Percentiles rank a stretch among this genome's conserved stretches.
Evolutionary conservation across 1,140 invertebrate species (phyloP).

Genomic region (Drosophila watanabei): DNA sequence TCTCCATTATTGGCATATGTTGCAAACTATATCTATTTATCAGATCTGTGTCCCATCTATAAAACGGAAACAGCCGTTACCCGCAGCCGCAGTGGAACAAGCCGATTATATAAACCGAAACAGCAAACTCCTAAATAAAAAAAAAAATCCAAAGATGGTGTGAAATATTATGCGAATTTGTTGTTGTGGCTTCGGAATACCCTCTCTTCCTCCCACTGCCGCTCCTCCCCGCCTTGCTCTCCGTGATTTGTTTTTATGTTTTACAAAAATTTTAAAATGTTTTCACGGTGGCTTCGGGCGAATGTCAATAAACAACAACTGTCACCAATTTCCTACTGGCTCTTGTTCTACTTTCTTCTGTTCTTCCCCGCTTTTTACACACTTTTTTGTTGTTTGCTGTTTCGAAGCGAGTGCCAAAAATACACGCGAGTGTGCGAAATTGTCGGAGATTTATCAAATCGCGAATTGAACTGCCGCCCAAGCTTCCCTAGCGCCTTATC

Average conservation of each 20-base stretch:
- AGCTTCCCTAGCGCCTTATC: slow-evolving; percentile 10
- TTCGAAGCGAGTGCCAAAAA: slow-evolving; percentile 35
- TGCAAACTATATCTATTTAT: slow-evolving; percentile 47
- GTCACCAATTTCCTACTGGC: slow-evolving; percentile 63
- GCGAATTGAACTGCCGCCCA: slow-evolving; percentile 53
- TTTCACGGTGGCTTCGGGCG: slow-evolving; percentile 80
- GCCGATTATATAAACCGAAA: slow-evolving; percentile 49
- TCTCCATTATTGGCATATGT: slow-evolving; percentile 61
- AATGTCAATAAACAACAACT: slow-evolving; percentile 83
- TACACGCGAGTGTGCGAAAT: slow-evolving; percentile 74
- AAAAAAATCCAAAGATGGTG: slow-evolving; percentile 65
- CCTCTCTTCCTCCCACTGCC: neutral
- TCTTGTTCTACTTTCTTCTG: neutral
- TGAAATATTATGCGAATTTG: slow-evolving; percentile 83
- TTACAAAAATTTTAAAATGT: slow-evolving; percentile 84
- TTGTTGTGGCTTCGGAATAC: slow-evolving; percentile 12
- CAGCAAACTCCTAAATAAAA: slow-evolving; percentile 15
- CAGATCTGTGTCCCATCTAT: slow-evolving; percentile 9
- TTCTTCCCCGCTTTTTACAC: slow-evolving; percentile 1
- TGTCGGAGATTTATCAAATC: slow-evolving; percentile 79
- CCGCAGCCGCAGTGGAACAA: slow-evolving; percentile 48
- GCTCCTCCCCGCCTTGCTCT: no score
- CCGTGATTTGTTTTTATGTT: slow-evolving; percentile 76
- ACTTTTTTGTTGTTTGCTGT: no score
- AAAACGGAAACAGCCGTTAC: slow-evolving; percentile 42